Evolutionary conservation across 2,888 invertebrate species (phyloP), one percentile per base, ranked within the genome.

Genomic region (Pterostichus niger): DNA sequence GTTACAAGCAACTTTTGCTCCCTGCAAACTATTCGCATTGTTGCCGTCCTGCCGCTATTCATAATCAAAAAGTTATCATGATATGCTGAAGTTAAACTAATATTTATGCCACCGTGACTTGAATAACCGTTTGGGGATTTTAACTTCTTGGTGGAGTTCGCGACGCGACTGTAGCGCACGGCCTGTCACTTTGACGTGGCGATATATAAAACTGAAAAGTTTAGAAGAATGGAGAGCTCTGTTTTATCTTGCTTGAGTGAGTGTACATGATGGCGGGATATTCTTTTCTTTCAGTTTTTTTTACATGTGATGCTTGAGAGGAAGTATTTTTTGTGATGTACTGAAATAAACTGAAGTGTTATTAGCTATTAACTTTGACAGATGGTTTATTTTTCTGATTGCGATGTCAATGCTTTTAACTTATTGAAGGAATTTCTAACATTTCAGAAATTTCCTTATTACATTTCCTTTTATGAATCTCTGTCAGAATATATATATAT

Each of bases 1-100:
- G 31, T 24, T 17, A 31, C 17, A 6, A 15, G 52, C 40, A 81
- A 71, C 73, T 81, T 81, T 81, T 56, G 81, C 56, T 81, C 49
- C 46, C 35, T 35, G 68, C 54, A 52, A 80, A 80, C 80, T 80
- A 80, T 80, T 80, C 80, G 71, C 80, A 68, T 80, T 80, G 80
- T 80, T 80, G 54, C 68, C 80, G 80, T 44, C 68, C 44, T 56
- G 33, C 80, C 52, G 80, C 81, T 81, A 81, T 81, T 81, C 81
- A 81, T 81, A 81, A 81, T 81, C 81, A 81, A 56, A 81, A 81
- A 81, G 81, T 81, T 81, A 81, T 81, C 81, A 81, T 81, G 81
- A 81, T 81, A 81, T 81, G 81, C 73, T 81, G 81, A 73, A 81
- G 81, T 81, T 71, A 81, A 71, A 81, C 73, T 81, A 73, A 81